A percentile compares a stretch with the other conserved stretches of the same genome.
phyloP scores from a whole-genome alignment of 2,113 vertebrate species.

The Apteryx mantelli region DNA sequence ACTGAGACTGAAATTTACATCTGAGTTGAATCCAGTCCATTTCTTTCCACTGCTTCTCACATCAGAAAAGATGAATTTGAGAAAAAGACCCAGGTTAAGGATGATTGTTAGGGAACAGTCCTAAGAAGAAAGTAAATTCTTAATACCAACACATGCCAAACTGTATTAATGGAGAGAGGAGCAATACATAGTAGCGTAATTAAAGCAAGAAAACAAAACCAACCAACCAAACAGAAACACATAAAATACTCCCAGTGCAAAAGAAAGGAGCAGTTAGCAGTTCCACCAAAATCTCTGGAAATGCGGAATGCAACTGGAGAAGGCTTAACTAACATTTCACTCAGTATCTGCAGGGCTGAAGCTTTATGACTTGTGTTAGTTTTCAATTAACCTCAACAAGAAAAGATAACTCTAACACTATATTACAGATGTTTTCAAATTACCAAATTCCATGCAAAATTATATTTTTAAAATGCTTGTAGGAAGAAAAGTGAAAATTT shows the following conservation, averaged over 20 bases:
- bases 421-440: background rate
- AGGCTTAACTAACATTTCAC: no score
- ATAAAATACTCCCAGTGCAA: background rate
- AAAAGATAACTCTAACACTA: background rate
- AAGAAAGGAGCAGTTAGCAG: background rate
- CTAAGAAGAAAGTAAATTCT: background rate
- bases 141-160: background rate
- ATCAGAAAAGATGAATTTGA: background rate
- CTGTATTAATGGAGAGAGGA: background rate
- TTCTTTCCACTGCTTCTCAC: background rate
- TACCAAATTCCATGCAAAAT: rapidly evolving
- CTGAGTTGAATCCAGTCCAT: background rate
- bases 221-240: background rate
- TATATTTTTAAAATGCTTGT: background rate
- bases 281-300: no score
- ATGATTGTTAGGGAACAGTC: background rate
- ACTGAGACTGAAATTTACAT: background rate
- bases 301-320: no score
- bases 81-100: background rate
- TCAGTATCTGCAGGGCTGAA: no score
- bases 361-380: no score
- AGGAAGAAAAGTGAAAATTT: background rate
- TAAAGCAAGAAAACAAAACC: background rate
- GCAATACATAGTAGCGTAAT: background rate
- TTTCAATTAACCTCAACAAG: no score